Base-by-base conservation (phyloP, 2,888 invertebrate species). In the Caenorhabditis auriculariae region DNA sequence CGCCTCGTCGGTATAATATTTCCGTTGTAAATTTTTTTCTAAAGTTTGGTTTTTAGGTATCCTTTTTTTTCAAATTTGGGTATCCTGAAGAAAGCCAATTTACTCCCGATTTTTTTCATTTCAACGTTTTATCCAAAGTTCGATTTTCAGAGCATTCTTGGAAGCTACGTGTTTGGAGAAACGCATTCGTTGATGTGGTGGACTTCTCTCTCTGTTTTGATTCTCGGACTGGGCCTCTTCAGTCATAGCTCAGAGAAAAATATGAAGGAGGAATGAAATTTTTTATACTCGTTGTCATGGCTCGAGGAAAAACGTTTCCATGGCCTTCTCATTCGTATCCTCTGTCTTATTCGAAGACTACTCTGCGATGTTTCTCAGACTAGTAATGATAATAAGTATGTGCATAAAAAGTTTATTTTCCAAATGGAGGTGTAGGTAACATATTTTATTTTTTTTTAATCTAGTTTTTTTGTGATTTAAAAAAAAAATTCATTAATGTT, bases 61-160 rank as follows among this genome's bases (percentile, higher is more conserved):
- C n/a, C 9, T 32, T n/a, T 9, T 12, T 32, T n/a, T 9, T n/a
- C n/a, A n/a, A n/a, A n/a, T n/a, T n/a, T n/a, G n/a, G n/a, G n/a
- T 32, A 9, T 32, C 35, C 35, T 12, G 9, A 12, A 12, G n/a
- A 32, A 32, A 32, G n/a, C 35, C 35, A 32, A 32, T 32, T 12
- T 12, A 32, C 35, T 32, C 9, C 35, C 35, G 35, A 32, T 32
- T 12, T 32, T 32, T n/a, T 12, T 21, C 6, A 46, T 4, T n/a
- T n/a, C n/a, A n/a, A n/a, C n/a, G n/a, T n/a, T n/a, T n/a, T n/a
- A n/a, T n/a, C n/a, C n/a, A n/a, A n/a, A n/a, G n/a, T n/a, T n/a
- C n/a, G n/a, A 27, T 27, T 48, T 57, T 12, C 51, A 62, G 62
- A 58, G 62, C 3, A 42, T 58, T 9, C 48, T 58, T 17, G 63